Conservation (phyloP, 2,797 vertebrate species). For the Pangasius djambal region DNA sequence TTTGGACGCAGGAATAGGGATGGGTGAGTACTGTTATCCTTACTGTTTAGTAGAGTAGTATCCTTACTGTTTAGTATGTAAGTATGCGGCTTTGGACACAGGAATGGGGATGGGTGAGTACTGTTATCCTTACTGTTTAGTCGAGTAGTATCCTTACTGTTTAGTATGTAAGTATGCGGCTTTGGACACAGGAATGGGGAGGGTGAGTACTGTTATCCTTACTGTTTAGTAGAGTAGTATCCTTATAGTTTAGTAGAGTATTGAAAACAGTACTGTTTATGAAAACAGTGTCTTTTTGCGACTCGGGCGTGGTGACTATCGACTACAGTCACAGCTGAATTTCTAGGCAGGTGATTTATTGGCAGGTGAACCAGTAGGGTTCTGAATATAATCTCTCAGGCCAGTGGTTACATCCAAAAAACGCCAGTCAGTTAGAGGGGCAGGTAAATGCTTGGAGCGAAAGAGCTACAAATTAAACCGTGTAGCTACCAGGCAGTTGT, state of each 20-base stretch:
- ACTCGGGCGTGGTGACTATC: constrained; percentile 1
- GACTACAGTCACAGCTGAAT: neutral
- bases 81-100: neutral
- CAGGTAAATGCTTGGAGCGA: neutral
- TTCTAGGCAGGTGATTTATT: neutral
- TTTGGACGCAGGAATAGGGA: neutral
- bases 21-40: no score
- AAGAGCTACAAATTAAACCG: neutral
- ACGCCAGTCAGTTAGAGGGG: neutral
- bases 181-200: neutral
- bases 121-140: neutral
- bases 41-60: no score
- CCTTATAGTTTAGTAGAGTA: neutral
- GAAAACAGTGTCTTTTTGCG: neutral
- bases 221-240: neutral
- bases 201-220: neutral
- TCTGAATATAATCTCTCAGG: neutral
- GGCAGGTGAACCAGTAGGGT: neutral
- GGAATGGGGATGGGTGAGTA: neutral
- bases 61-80: neutral
- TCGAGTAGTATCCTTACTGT: neutral
- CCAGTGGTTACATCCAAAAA: neutral
- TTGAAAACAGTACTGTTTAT: neutral
- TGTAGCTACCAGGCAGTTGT: neutral
- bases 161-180: neutral